Conservation (phyloP, 2,797 vertebrate species). For the Cichlasoma orientale region DNA sequence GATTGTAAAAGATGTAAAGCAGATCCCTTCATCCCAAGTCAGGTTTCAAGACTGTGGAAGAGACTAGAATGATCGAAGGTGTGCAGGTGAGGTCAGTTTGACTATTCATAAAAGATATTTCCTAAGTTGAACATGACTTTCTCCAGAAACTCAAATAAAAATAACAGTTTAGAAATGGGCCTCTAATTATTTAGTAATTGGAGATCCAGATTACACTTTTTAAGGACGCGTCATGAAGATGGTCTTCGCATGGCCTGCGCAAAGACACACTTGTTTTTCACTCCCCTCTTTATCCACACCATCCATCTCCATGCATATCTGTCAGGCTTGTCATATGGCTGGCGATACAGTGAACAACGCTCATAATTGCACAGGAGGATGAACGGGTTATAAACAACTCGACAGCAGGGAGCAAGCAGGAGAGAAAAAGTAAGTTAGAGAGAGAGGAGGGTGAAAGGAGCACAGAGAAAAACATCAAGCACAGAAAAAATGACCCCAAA, state of each 20-base stretch:
- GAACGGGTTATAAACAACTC: conserved; percentile 57
- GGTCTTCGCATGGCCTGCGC: conserved; percentile 53
- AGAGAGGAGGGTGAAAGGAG: neutral
- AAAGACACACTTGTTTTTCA: conserved; percentile 57
- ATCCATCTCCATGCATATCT: conserved; percentile 57
- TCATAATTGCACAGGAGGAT: conserved; percentile 66
- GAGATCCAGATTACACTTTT: neutral
- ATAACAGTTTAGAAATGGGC: neutral
- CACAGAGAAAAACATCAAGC: neutral
- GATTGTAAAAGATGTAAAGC: neutral
- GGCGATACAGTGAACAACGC: conserved; percentile 59
- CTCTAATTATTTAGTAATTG: neutral
- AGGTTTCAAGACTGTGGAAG: neutral
- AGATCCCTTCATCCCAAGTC: neutral
- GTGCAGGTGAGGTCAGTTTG: neutral
- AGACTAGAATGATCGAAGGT: neutral
- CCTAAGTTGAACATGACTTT: neutral
- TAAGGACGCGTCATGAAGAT: conserved; percentile 23
- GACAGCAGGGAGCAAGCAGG: neutral
- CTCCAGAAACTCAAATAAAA: neutral
- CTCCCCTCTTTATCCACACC: conserved; percentile 34
- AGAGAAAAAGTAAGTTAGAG: conserved; percentile 18
- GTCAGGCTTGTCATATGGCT: conserved; percentile 58
- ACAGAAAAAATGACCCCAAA: neutral
- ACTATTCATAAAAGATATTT: neutral